Evolutionary conservation across 2,888 invertebrate species (phyloP).

Genomic region (Drosophila falleni): DNA sequence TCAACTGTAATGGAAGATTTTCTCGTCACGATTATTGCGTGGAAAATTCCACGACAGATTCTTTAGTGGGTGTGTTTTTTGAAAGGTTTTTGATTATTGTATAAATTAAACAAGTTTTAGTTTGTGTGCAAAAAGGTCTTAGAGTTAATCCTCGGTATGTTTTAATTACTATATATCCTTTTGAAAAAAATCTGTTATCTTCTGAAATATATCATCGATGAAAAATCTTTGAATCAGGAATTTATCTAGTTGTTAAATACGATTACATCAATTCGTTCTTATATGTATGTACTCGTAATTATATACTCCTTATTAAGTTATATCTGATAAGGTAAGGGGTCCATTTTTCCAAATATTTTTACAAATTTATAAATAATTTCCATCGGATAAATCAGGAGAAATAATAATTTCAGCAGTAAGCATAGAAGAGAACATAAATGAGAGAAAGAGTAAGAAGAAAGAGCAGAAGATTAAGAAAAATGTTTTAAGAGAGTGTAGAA

Average conservation of each 20-base stretch:
- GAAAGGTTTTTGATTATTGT: neutral
- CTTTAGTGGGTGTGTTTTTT: constrained; percentile 4
- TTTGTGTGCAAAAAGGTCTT: too few species aligned
- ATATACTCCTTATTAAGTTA: too few species aligned
- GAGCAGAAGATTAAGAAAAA: neutral
- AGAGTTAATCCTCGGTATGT: too few species aligned
- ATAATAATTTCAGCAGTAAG: neutral
- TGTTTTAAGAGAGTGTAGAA: constrained; percentile 11
- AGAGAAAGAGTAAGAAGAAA: neutral
- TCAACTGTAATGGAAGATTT: constrained; percentile 55
- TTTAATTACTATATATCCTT: neutral
- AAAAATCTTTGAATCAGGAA: too few species aligned
- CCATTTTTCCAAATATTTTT: neutral
- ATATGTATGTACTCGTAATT: neutral
- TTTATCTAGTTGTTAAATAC: too few species aligned
- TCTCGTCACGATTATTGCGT: constrained; percentile 41
- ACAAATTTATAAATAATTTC: neutral
- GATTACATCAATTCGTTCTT: too few species aligned
- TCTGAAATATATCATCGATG: too few species aligned
- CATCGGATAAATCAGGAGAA: neutral
- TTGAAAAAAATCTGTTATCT: too few species aligned
- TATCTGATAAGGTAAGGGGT: too few species aligned
- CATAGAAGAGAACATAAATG: neutral
- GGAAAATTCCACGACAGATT: constrained; percentile 64
- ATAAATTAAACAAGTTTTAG: constrained; percentile 2